Percentiles rank a stretch among this genome's conserved stretches.
These are phyloP conservation scores for Idris sp. DNA, from an alignment of 1,140 invertebrate genomes.

Conservation along the genomic window DNA sequence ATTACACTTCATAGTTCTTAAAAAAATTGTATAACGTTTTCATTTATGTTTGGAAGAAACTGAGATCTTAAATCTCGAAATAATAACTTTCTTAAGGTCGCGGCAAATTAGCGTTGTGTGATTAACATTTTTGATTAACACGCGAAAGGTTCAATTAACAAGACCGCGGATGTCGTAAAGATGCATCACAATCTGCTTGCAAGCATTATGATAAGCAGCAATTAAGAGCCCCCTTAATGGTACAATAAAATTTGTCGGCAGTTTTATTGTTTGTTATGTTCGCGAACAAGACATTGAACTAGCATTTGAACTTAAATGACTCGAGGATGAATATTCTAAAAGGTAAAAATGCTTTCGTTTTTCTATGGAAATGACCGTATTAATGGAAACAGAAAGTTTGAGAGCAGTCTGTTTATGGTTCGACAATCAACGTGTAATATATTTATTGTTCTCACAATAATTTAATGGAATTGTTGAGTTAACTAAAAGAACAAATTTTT, in stretches of 20 bases:
- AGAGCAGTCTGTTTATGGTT: slow-evolving; percentile 3
- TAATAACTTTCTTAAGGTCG: slow-evolving; percentile 17
- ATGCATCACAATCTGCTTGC: slow-evolving; percentile 11
- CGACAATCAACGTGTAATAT: slow-evolving; percentile 3
- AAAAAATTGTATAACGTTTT: too few species aligned
- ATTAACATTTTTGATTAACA: slow-evolving; percentile 40
- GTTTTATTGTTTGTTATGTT: slow-evolving; percentile 33
- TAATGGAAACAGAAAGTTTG: slow-evolving; percentile 15
- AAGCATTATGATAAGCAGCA: slow-evolving; percentile 50
- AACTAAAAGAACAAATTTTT: too few species aligned
- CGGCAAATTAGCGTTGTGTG: slow-evolving; percentile 8
- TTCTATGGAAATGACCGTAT: slow-evolving; percentile 41
- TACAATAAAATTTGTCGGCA: slow-evolving; percentile 32
- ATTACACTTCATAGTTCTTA: too few species aligned
- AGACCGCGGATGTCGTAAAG: slow-evolving; percentile 38
- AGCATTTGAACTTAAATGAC: slow-evolving; percentile 38
- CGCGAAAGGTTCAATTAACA: slow-evolving; percentile 40
- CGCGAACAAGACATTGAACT: slow-evolving; percentile 46
- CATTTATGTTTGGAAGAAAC: too few species aligned
- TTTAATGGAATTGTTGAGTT: not conserved
- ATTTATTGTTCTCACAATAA: too few species aligned
- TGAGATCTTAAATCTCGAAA: too few species aligned
- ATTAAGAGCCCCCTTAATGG: slow-evolving; percentile 41
- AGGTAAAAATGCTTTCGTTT: slow-evolving; percentile 28
- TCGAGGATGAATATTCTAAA: slow-evolving; percentile 36